phyloP scores from a whole-genome alignment of 2,888 invertebrate species.

The Andricus curvator region DNA sequence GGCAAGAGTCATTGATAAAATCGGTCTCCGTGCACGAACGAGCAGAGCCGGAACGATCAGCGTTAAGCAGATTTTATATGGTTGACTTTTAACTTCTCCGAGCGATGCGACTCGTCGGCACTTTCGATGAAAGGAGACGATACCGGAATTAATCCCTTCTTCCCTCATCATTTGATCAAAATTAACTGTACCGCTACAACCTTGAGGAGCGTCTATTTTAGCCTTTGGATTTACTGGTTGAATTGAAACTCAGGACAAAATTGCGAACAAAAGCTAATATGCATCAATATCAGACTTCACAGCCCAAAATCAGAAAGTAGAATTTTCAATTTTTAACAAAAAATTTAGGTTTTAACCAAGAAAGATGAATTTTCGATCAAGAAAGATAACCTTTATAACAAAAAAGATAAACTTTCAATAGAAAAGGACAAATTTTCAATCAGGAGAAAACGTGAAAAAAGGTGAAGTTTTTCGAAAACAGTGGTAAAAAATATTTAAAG shows the following conservation, averaged over 20 bases:
- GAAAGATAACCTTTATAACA: too few species aligned
- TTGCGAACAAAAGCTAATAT: neutral
- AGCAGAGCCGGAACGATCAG: conserved; percentile 57
- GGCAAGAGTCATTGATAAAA: conserved; percentile 53
- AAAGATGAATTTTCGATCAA: too few species aligned
- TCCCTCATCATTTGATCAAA: conserved; percentile 17
- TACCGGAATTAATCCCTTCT: conserved; percentile 41
- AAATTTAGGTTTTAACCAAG: too few species aligned
- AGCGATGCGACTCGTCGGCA: conserved; percentile 35
- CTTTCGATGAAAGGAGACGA: conserved; percentile 38
- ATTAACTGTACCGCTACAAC: neutral
- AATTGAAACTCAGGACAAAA: conserved; percentile 3
- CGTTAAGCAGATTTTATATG: conserved; percentile 60
- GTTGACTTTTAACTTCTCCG: conserved; percentile 55
- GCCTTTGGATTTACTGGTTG: conserved; percentile 28
- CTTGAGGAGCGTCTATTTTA: conserved; percentile 45
- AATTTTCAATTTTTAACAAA: too few species aligned
- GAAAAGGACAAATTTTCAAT: too few species aligned
- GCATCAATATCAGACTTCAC: too few species aligned
- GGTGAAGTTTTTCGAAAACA: too few species aligned
- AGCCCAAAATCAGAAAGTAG: too few species aligned
- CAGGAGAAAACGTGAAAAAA: too few species aligned
- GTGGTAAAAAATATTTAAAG: too few species aligned
- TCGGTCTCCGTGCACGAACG: conserved; percentile 54
- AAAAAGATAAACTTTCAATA: too few species aligned